Percentiles rank a stretch among this genome's conserved stretches.
Conservation (phyloP, 2,113 vertebrate species). For the Herpetotheres cachinnans region DNA sequence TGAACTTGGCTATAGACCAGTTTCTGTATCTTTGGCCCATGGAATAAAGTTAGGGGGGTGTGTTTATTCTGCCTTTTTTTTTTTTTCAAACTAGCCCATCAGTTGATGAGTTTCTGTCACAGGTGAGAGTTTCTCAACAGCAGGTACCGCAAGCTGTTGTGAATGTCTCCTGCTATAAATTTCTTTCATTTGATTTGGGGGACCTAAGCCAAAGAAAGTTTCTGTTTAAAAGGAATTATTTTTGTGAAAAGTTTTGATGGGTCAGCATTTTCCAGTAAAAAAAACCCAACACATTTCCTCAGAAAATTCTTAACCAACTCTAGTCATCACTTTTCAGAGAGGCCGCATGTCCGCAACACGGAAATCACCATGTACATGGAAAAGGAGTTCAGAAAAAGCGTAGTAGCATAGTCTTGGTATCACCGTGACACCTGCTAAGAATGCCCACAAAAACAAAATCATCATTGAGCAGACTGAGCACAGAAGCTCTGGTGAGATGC, state of each 20-base stretch:
- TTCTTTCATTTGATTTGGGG: neutral
- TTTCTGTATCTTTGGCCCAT: neutral
- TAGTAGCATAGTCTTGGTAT: neutral
- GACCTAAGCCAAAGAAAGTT: neutral
- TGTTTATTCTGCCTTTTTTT: neutral
- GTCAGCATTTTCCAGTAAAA: neutral
- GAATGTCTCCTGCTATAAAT: neutral
- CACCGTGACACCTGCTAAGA: neutral
- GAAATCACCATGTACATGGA: neutral
- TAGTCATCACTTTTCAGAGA: neutral
- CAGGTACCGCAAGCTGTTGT: neutral
- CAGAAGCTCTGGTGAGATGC: neutral
- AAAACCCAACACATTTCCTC: neutral
- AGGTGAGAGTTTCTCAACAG: neutral
- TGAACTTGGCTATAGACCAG: neutral
- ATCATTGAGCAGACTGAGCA: neutral
- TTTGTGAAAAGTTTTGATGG: neutral
- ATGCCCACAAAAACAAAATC: neutral
- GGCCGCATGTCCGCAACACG: neutral
- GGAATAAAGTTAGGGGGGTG: neutral
- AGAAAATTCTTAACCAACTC: neutral
- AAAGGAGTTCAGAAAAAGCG: neutral
- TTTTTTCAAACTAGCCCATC: neutral
- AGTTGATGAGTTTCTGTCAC: neutral
- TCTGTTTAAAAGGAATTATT: neutral